These are phyloP conservation scores for Drosophila histrio DNA, from an alignment of 2,888 invertebrate species.

Conservation along the genomic window DNA sequence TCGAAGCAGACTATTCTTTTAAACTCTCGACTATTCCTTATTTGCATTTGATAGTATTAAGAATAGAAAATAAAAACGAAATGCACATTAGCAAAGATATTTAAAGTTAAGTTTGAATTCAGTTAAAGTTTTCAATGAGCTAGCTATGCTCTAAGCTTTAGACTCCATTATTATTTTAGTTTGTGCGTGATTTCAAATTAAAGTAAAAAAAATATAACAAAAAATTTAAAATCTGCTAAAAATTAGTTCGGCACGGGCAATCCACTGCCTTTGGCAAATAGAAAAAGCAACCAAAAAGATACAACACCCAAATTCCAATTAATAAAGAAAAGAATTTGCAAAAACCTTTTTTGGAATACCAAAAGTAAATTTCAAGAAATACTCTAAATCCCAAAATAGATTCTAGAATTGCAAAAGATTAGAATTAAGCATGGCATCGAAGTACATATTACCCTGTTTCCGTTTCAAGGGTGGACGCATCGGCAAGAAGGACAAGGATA, in stretches of 20 bases:
- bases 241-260: background rate
- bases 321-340: background rate
- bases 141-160: background rate
- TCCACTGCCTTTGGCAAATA: background rate
- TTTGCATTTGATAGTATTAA: too few species aligned
- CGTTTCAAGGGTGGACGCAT: background rate
- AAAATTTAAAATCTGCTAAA: constrained; percentile 6
- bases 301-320: background rate
- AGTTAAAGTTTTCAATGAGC: background rate
- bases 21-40: too few species aligned
- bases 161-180: constrained; percentile 5
- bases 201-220: constrained; percentile 5
- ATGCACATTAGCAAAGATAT: too few species aligned
- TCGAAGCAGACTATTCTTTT: too few species aligned
- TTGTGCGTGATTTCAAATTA: constrained; percentile 24
- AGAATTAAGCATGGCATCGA: constrained; percentile 15
- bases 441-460: constrained; percentile 15
- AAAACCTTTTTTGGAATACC: background rate
- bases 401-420: background rate
- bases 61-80: too few species aligned
- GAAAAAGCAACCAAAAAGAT: background rate
- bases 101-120: too few species aligned
- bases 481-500: constrained; percentile 5
- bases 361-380: background rate
- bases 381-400: background rate